Base-by-base conservation (phyloP, 2,888 invertebrate species). In the Agrochola circellaris region DNA sequence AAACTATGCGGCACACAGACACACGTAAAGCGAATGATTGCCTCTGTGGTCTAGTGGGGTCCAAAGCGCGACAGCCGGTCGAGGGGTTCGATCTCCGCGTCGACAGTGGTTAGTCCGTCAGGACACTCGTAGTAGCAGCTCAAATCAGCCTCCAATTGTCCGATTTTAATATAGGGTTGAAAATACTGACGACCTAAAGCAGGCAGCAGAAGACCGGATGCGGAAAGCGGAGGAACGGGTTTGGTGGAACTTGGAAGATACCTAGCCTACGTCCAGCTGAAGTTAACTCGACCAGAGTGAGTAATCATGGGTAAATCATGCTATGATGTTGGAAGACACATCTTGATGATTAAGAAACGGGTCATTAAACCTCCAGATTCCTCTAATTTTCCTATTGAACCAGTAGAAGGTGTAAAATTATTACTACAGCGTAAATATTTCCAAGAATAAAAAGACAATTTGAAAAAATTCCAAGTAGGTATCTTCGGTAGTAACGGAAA, bases 381-480 rank as follows among this genome's bases (percentile, higher is more conserved):
- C 15, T 69, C 11, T 2, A 23, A 48, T 30, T 26, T 61, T 23
- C 6, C 9, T n/a, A 30, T 17, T 26, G 30, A 77, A 34, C 6
- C 15, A 0, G 8, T 23, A 60, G 54, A 77, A 34, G 9, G 23
- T 34, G n/a, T 38, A 17, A 48, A 45, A 51, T 45, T 67, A 34
- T 58, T 20, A 30, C 45, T n/a, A 54, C 54, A 48, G 0, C 9
- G 4, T 51, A 3, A 51, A 64, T 56, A 15, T 20, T 83, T 70
- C 80, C 20, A 20, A 74, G 67, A 80, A 80, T 4, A 26, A 30
- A 30, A 54, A 66, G 15, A 48, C 30, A 11, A 34, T 56, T 73
- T 51, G n/a, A 13, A 11, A 75, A 26, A 38, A 70, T 69, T 65
- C 72, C 60, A 23, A 72, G 56, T 20, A 23, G 65, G 56, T 26